phyloP scores from a whole-genome alignment of 1,140 invertebrate genomes.

The Zaprionus inermis region DNA sequence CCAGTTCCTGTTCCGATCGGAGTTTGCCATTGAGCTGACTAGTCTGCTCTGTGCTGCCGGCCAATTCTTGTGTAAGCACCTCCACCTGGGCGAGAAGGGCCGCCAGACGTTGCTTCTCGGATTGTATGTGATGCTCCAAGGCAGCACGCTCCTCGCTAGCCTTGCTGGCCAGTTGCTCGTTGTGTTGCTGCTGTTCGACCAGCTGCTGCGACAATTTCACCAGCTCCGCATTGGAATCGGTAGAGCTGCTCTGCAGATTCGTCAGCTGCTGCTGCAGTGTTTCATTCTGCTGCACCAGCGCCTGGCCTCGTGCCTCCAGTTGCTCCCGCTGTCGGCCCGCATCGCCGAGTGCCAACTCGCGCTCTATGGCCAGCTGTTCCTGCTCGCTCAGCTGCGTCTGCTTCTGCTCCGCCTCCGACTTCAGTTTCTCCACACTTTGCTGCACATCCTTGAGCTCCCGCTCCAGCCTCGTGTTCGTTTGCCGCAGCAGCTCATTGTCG shows the following conservation, averaged over 20 bases:
- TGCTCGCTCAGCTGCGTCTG: conserved; percentile 56
- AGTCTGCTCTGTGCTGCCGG: conserved; percentile 43
- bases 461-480: conserved; percentile 65
- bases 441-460: conserved; percentile 84
- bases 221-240: conserved; percentile 62
- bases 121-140: conserved; percentile 56
- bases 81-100: conserved; percentile 58
- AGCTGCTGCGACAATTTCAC: conserved; percentile 56
- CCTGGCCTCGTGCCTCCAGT: conserved; percentile 57
- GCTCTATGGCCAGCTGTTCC: conserved; percentile 58
- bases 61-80: conserved; percentile 53
- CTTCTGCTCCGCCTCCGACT: conserved; percentile 74
- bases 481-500: conserved; percentile 55
- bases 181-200: conserved; percentile 56
- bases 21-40: conserved; percentile 40
- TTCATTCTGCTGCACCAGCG: conserved; percentile 55
- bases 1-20: conserved; percentile 50
- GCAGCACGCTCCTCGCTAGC: conserved; percentile 47
- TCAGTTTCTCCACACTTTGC: conserved; percentile 67
- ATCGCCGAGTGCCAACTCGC: conserved; percentile 57
- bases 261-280: conserved; percentile 58
- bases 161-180: conserved; percentile 56
- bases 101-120: conserved; percentile 55
- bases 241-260: conserved; percentile 48
- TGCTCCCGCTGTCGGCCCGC: conserved; percentile 55